phyloP scores from a whole-genome alignment of 2,888 invertebrate species.

The Schizotus pectinicornis region DNA sequence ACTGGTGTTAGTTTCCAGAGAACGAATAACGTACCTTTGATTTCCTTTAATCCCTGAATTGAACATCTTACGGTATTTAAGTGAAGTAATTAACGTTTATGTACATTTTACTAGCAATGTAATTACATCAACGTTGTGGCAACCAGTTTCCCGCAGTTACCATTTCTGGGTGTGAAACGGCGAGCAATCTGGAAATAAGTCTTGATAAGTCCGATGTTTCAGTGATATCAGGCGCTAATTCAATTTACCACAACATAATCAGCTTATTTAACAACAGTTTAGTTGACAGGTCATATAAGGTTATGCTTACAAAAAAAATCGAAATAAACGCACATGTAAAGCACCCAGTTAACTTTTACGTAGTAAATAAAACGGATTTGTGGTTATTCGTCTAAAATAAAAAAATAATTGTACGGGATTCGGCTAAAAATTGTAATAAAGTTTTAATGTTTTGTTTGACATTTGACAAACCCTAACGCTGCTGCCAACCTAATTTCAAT shows the following conservation, averaged over 20 bases:
- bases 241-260: slow-evolving; percentile 47
- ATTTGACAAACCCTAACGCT: slow-evolving; percentile 43
- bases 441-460: slow-evolving; percentile 49
- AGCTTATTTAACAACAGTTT: slow-evolving; percentile 45
- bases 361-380: slow-evolving; percentile 26
- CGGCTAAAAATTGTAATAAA: slow-evolving; percentile 39
- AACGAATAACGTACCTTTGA: slow-evolving; percentile 40
- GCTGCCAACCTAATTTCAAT: slow-evolving; percentile 15
- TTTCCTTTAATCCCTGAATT: slow-evolving; percentile 50
- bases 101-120: slow-evolving; percentile 30
- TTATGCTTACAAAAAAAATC: slow-evolving; percentile 42
- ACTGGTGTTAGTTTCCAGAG: not conserved
- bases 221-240: slow-evolving; percentile 34
- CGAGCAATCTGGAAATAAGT: slow-evolving; percentile 17
- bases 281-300: slow-evolving; percentile 55
- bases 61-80: slow-evolving; percentile 50
- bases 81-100: slow-evolving; percentile 17
- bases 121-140: slow-evolving; percentile 23
- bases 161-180: not conserved
- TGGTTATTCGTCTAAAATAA: slow-evolving; percentile 28
- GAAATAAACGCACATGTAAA: slow-evolving; percentile 34
- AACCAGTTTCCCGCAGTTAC: slow-evolving; percentile 11
- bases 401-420: slow-evolving; percentile 36
- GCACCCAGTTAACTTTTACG: slow-evolving; percentile 18
- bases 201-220: slow-evolving; percentile 3